These are phyloP conservation scores for Leptopilina boulardi DNA, from an alignment of 1,140 invertebrate species.

Conservation along the genomic window DNA sequence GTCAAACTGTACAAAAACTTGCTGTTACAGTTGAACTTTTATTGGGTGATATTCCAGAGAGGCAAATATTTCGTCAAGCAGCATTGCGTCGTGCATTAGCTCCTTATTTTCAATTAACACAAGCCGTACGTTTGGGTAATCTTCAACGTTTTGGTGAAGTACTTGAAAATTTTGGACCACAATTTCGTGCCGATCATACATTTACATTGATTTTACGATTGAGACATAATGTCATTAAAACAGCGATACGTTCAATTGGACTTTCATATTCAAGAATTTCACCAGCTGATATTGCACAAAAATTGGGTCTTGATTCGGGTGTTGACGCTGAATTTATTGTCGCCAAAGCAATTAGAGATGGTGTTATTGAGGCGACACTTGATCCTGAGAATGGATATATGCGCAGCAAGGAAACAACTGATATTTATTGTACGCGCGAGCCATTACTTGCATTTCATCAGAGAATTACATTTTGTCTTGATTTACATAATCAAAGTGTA, in stretches of 20 bases:
- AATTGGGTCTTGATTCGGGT: conserved; percentile 94
- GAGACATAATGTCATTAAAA: conserved; percentile 99
- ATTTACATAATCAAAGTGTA: conserved; percentile 98
- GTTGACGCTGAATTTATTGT: conserved; percentile 99
- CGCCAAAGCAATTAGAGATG: conserved; percentile 99
- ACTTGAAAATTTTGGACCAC: conserved; percentile 90
- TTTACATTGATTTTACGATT: conserved; percentile 96
- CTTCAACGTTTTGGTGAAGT: conserved; percentile 96
- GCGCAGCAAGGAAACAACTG: conserved; percentile 96
- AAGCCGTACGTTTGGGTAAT: conserved; percentile 97
- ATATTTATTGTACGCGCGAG: conserved; percentile 98
- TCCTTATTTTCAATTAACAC: conserved; percentile 98
- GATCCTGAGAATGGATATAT: conserved; percentile 97
- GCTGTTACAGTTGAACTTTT: conserved; percentile 97
- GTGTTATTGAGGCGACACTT: conserved; percentile 97
- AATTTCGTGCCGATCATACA: conserved; percentile 93
- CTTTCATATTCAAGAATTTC: conserved; percentile 98
- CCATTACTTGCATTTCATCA: conserved; percentile 98
- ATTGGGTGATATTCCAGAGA: conserved; percentile 97
- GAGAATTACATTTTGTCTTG: conserved; percentile 97
- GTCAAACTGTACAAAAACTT: conserved; percentile 98
- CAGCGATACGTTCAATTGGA: conserved; percentile 97
- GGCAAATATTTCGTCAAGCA: conserved; percentile 91
- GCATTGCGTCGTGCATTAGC: conserved; percentile 90
- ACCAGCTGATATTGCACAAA: conserved; percentile 94